A percentile compares a stretch with the other conserved stretches of the same genome.
Evolutionary conservation across 2,113 vertebrate species (phyloP).

Genomic region (Microcebus griseorufus): DNA sequence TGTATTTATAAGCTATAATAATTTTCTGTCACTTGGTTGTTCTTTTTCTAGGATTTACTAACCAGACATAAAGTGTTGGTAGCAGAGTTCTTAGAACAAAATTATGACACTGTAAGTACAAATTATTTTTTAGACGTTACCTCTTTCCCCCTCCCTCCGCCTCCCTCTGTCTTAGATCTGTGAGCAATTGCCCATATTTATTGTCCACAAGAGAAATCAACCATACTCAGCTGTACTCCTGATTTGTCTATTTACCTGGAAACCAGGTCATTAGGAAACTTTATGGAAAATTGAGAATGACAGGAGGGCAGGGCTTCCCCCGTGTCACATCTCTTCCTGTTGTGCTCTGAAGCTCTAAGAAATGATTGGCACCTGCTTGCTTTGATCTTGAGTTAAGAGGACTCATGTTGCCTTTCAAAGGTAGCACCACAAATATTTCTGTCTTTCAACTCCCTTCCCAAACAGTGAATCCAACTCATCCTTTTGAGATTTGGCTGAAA

Average conservation of each 20-base stretch:
- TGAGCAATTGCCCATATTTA: background rate
- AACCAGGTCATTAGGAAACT: background rate
- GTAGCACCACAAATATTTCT: background rate
- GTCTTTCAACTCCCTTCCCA: background rate
- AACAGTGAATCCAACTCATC: background rate
- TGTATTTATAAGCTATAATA: background rate
- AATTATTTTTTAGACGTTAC: constrained; percentile 27
- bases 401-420: background rate
- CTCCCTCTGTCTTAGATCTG: background rate
- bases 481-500: background rate
- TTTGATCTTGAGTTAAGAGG: background rate
- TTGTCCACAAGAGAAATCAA: background rate
- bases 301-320: background rate
- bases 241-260: background rate
- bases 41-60: constrained; percentile 91
- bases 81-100: constrained; percentile 95
- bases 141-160: background rate
- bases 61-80: constrained; percentile 97
- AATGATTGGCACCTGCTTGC: background rate
- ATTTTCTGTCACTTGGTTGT: constrained; percentile 60
- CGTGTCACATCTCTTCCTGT: background rate
- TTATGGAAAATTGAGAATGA: background rate
- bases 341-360: background rate
- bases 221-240: background rate
- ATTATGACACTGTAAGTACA: constrained; percentile 94